Evolutionary conservation across 2,888 invertebrate species (phyloP).

Genomic region (Noctua janthina): DNA sequence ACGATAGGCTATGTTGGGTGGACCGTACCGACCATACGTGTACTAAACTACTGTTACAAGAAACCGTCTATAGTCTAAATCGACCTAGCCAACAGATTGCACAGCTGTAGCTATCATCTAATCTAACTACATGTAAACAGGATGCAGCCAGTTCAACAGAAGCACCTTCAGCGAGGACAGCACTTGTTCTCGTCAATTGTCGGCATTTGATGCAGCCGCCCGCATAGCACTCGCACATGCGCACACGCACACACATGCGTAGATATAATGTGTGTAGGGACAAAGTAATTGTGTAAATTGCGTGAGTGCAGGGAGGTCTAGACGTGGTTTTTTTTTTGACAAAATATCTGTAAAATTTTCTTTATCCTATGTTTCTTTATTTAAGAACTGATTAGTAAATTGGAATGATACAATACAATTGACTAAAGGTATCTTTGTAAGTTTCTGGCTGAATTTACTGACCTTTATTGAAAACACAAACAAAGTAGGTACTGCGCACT

Average conservation of each 20-base stretch:
- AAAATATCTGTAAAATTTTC: background rate
- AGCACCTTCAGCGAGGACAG: constrained; percentile 38
- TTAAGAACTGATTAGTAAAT: background rate
- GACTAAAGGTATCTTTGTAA: background rate
- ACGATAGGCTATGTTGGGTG: background rate
- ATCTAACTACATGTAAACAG: constrained; percentile 41
- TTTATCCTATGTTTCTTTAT: background rate
- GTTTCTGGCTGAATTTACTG: background rate
- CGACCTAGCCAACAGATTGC: background rate
- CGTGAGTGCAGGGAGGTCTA: background rate
- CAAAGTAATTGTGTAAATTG: background rate
- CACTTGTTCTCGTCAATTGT: constrained; percentile 51
- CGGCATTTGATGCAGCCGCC: constrained; percentile 46
- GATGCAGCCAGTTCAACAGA: constrained; percentile 47
- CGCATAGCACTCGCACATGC: constrained; percentile 47
- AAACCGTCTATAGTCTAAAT: background rate
- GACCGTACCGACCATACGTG: background rate
- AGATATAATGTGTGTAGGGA: background rate
- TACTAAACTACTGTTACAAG: background rate
- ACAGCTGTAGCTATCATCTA: constrained; percentile 5
- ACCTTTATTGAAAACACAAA: background rate
- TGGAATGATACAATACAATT: background rate
- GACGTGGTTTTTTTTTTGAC: background rate
- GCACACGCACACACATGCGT: background rate
- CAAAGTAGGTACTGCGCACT: too few relatives aligned